phyloP scores from a whole-genome alignment of 1,140 invertebrate genomes.

The Drosophila persimilis region DNA sequence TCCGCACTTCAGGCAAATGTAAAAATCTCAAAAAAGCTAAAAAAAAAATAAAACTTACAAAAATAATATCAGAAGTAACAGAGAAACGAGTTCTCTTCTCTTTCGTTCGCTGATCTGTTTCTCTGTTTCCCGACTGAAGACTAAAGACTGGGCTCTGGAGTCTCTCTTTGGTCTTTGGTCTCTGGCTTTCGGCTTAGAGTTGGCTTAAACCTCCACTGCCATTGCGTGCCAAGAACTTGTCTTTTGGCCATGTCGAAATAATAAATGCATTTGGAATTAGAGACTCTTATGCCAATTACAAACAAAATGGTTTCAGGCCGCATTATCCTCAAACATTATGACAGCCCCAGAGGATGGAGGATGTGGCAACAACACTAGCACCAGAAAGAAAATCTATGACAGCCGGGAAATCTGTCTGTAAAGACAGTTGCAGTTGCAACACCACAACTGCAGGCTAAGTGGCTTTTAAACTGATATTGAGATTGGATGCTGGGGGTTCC shows the following conservation, averaged over 20 bases:
- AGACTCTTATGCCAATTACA: conserved; percentile 81
- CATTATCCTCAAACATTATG: conserved; percentile 80
- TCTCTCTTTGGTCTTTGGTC: conserved; percentile 34
- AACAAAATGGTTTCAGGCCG: conserved; percentile 79
- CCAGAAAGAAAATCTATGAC: no score
- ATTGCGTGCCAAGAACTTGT: conserved; percentile 54
- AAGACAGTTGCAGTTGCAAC: no score
- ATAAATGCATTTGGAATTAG: conserved; percentile 80
- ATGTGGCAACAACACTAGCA: background rate
- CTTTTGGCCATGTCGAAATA: conserved; percentile 75
- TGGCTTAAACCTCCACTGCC: conserved; percentile 28
- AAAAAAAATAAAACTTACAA: conserved; percentile 30
- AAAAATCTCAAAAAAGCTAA: conserved; percentile 41
- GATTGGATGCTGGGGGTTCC: no score
- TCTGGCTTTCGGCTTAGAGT: conserved; percentile 50
- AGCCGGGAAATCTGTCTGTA: no score
- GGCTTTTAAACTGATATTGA: no score
- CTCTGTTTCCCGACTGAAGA: conserved; percentile 22
- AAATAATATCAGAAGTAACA: conserved; percentile 23
- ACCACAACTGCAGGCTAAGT: no score
- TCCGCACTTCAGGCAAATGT: conserved; percentile 50
- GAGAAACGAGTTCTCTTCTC: conserved; percentile 54
- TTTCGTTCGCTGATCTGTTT: conserved; percentile 39
- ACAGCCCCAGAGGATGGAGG: conserved; percentile 42
- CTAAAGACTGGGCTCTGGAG: background rate